Evolutionary conservation across 2,797 vertebrate species (phyloP).

Genomic region (Alosa sapidissima): DNA sequence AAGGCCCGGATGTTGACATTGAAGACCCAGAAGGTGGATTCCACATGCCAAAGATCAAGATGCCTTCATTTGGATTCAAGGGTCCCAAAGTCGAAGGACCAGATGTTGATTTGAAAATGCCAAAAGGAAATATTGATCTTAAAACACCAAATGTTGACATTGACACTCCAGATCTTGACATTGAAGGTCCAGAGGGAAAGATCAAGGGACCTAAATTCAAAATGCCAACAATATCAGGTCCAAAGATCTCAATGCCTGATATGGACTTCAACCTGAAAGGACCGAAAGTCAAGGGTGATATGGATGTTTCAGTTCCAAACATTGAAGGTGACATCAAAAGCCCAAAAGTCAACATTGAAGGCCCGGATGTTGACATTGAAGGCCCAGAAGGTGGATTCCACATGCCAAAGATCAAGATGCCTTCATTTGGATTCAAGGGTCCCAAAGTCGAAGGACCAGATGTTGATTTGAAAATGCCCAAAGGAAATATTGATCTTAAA

Average conservation of each 20-base stretch:
- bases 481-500: neutral
- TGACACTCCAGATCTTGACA: neutral
- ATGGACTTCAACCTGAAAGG: neutral
- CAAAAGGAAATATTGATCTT: neutral
- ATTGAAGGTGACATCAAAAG: neutral
- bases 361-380: slow-evolving; percentile 1
- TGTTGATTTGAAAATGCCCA: neutral
- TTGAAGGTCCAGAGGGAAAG: neutral
- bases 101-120: slow-evolving; percentile 1
- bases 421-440: neutral
- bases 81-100: neutral
- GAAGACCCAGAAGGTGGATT: slow-evolving; percentile 14
- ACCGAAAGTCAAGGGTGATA: neutral
- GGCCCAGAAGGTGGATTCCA: slow-evolving; percentile 14
- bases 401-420: neutral
- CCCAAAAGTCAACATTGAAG: neutral
- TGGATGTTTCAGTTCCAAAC: neutral
- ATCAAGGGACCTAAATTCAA: slow-evolving; percentile 8
- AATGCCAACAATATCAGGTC: neutral
- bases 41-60: neutral
- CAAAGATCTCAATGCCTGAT: slow-evolving; percentile 8
- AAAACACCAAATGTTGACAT: neutral
- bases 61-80: slow-evolving; percentile 1
- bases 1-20: neutral
- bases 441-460: neutral